Base-by-base conservation (phyloP, 2,888 invertebrate genomes). In the Aleiodes alternator region DNA sequence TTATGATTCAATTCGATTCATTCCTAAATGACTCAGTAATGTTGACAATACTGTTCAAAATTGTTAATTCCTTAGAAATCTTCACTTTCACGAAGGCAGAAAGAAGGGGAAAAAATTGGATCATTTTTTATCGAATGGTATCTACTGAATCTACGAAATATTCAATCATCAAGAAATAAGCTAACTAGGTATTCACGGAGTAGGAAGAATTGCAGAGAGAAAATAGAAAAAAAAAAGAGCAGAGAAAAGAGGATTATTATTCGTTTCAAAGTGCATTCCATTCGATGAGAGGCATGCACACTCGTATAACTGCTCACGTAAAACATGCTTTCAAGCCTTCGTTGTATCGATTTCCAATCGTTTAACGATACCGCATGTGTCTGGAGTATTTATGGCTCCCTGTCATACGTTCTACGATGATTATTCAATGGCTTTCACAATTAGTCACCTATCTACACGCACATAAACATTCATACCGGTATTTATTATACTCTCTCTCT, bases 401-500 rank as follows among this genome's bases (percentile, higher is more conserved):
- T 48, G 64, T 64, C 64, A 64, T 48, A 64, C 72, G 38, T 71
- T 57, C 66, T 34, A 68, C 68, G 68, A 75, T 75, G 75, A 75
- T 72, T 75, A 75, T 75, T 75, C 75, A 75, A 75, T 75, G 68
- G 75, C 61, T 51, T 51, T 51, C 51, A 75, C 71, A 75, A 75
- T 75, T 75, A 75, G 75, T 75, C 75, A 75, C 68, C 72, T 66
- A 68, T 56, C 23, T 14, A 50, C 64, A 56, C 48, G 34, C 51
- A 9, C 66, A 64, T 73, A 48, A 43, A 53, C 53, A 61, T 69
- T 59, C 38, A 16, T 70, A 51, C 48, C 70, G 7, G 43, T 64
- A 53, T 64, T 64, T 64, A 64, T 64, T 64, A 43, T 43, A 43
- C 64, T 14, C 3, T 6, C 64, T 34, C 34, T 6, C 4, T 34